Conservation (phyloP, 2,797 vertebrate species). For the Channa striata region DNA sequence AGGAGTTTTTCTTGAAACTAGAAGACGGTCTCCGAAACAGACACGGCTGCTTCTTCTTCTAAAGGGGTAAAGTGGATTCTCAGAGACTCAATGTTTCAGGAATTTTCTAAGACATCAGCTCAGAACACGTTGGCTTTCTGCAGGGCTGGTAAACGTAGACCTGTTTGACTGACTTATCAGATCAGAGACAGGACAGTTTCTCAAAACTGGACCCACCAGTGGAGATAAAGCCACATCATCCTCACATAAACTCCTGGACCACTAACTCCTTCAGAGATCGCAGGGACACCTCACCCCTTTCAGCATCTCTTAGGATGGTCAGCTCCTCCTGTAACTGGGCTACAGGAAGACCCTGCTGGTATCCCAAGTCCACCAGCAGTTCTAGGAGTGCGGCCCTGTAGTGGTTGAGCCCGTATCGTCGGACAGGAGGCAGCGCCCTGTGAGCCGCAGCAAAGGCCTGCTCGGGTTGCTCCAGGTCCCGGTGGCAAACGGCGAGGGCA, state of each 20-base stretch:
- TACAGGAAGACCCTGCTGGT: conserved; percentile 88
- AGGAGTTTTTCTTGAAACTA: too few relatives aligned
- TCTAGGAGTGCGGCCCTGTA: conserved; percentile 88
- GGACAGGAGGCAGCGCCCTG: conserved; percentile 82
- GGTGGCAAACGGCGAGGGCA: conserved; percentile 89
- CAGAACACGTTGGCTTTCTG: too few relatives aligned
- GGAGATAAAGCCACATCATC: background rate
- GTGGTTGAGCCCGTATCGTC: conserved; percentile 73
- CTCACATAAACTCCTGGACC: conserved; percentile 86
- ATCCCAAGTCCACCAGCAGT: conserved; percentile 88
- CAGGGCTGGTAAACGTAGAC: too few relatives aligned
- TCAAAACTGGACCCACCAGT: background rate
- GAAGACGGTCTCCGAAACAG: too few relatives aligned
- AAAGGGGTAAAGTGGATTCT: too few relatives aligned
- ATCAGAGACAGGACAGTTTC: too few relatives aligned
- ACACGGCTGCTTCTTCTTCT: too few relatives aligned
- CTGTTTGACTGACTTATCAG: too few relatives aligned
- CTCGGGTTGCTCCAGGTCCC: conserved; percentile 85
- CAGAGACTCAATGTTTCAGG: too few relatives aligned
- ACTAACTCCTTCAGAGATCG: conserved; percentile 91
- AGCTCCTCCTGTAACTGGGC: conserved; percentile 88
- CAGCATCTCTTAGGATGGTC: conserved; percentile 79
- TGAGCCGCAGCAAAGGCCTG: conserved; percentile 86
- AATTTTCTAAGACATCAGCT: too few relatives aligned
- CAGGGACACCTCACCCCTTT: conserved; percentile 68